These are phyloP conservation scores for Synchiropus splendidus DNA, from an alignment of 2,113 vertebrate species.

Conservation along the genomic window DNA sequence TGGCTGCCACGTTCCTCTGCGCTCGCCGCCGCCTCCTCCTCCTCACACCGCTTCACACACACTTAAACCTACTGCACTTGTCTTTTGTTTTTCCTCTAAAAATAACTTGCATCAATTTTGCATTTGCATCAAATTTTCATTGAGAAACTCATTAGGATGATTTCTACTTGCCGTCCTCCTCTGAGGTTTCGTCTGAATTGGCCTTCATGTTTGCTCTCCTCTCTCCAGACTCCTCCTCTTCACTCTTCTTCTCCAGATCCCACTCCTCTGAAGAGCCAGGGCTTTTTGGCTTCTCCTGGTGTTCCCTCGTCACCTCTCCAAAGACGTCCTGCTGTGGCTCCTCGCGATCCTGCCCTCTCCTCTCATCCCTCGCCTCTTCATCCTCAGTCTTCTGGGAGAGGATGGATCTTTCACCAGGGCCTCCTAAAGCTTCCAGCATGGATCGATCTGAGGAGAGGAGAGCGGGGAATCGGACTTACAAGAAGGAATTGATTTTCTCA, in stretches of 20 bases:
- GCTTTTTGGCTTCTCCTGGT: slow-evolving; percentile 36
- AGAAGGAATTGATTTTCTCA: slow-evolving; percentile 30
- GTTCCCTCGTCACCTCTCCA: slow-evolving; percentile 19
- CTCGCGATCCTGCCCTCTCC: slow-evolving; percentile 19
- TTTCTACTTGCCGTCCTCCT: slow-evolving; percentile 32
- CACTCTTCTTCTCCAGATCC: slow-evolving; percentile 28
- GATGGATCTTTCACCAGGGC: slow-evolving; percentile 45
- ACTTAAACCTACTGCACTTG: too few relatives aligned
- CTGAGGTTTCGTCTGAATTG: slow-evolving; percentile 39
- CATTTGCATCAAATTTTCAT: background rate
- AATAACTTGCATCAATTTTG: too few relatives aligned
- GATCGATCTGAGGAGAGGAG: slow-evolving; percentile 55
- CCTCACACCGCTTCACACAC: too few relatives aligned
- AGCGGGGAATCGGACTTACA: slow-evolving; percentile 28
- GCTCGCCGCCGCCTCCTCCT: too few relatives aligned
- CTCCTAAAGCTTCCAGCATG: slow-evolving; percentile 52
- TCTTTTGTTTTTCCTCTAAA: too few relatives aligned
- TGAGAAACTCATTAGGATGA: background rate
- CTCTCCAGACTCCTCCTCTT: slow-evolving; percentile 24
- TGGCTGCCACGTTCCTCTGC: too few relatives aligned
- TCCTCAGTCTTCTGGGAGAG: slow-evolving; percentile 43
- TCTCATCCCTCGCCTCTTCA: slow-evolving; percentile 22
- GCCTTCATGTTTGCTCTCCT: slow-evolving; percentile 10
- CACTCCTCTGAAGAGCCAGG: slow-evolving; percentile 39
- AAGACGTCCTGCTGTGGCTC: slow-evolving; percentile 43